Conservation (phyloP, 2,888 invertebrate genomes). For the Dolichopus griseipennis region DNA sequence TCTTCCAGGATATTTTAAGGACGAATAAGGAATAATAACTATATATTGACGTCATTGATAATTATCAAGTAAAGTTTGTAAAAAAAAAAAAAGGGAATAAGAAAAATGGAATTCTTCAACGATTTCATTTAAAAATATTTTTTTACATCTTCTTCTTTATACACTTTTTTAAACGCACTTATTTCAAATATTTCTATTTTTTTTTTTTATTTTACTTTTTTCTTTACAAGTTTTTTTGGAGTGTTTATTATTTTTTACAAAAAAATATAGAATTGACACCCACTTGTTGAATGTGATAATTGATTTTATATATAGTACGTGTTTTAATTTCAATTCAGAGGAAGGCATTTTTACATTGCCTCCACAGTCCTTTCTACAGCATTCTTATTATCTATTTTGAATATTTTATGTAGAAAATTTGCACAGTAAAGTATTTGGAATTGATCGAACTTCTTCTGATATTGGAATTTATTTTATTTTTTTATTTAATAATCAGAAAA, state of each 20-base stretch:
- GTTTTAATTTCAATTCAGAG: too few relatives aligned
- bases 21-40: not conserved
- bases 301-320: not conserved
- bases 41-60: not conserved
- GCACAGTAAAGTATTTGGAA: too few relatives aligned
- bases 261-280: not conserved
- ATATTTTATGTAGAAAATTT: too few relatives aligned
- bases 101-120: not conserved
- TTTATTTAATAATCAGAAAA: too few relatives aligned
- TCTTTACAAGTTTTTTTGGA: too few relatives aligned
- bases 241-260: too few relatives aligned
- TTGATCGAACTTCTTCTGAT: too few relatives aligned
- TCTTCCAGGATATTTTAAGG: not conserved
- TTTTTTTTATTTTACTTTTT: too few relatives aligned
- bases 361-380: not conserved
- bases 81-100: not conserved
- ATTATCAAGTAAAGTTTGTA: not conserved
- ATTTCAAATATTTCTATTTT: not conserved
- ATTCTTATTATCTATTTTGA: too few relatives aligned
- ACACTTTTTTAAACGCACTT: not conserved
- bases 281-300: constrained; percentile 1
- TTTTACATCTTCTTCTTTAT: not conserved
- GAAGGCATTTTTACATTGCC: not conserved
- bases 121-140: not conserved
- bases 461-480: too few relatives aligned